Evolutionary conservation across 2,888 invertebrate genomes (phyloP), one percentile per base, ranked within the genome.

Genomic region (Dryadula phaetusa): DNA sequence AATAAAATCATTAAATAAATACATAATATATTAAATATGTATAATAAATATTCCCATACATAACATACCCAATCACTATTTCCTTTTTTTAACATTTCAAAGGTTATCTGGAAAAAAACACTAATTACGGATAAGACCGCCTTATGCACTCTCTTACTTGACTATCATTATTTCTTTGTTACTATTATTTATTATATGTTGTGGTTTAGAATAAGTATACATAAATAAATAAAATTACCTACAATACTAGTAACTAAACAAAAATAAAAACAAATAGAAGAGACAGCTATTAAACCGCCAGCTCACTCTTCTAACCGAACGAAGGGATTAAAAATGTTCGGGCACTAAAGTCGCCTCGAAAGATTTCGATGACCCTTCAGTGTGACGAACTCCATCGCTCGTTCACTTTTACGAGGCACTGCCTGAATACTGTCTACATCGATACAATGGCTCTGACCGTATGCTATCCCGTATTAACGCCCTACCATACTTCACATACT

Each of bases 381-480:
- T 75, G 64, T 72, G 75, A 71, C 70, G 67, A 74, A 74, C 71
- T 76, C 74, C 70, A 79, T 79, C 76, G 75, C 73, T 75, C 77
- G 76, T 83, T 82, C 78, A 72, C 75, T 84, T 84, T 85, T 85
- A 85, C 79, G 82, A 86, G 72, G 64, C 70, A 75, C 79, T 78
- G 80, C 80, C 81, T 80, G 79, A 84, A 83, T 80, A 77, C 74
- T 73, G 76, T 81, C 77, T 81, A 73, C 75, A 72, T 73, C 78
- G 74, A 82, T 82, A 83, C 76, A 84, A 82, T 78, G 69, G 65
- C 62, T 70, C 37, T 56, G 67, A 72, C 70, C 76, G 66, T 80
- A 79, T 72, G 77, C 72, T 70, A 67, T 76, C 69, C 70, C 72
- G 75, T 77, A 79, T 79, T 80, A 79, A 79, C 74, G 76, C 78